Base-by-base conservation (phyloP, 2,888 invertebrate species). In the Cabera pusaria region DNA sequence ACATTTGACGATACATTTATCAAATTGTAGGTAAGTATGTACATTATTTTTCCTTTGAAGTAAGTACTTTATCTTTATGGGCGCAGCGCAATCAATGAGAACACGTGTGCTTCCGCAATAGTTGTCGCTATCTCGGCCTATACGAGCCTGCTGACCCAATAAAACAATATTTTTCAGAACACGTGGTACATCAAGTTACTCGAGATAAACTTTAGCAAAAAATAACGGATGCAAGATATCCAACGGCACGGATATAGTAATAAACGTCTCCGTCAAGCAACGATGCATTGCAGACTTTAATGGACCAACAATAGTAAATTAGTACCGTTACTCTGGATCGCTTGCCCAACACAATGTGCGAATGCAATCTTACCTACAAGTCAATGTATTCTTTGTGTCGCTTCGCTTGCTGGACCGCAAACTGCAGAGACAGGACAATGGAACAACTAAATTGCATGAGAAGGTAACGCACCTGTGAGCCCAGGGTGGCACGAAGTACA, bases 401-500 rank as follows among this genome's bases (percentile, higher is more conserved):
- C 18, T 24, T 25, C 6, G 21, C 9, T 24, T 22, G 14, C 14
- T 14, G 14, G 14, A 19, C 16, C 21, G 5, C 29, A n/a, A 10
- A 14, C 27, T 6, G 5, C 5, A 12, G 11, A 10, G 44, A 39
- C 41, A 47, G 17, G 27, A 47, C 52, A 49, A 52, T 42, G 31
- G 22, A 14, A 25, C 23, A 32, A 26, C 9, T 32, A 32, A 35
- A 37, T 43, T 17, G 17, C n/a, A 27, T 24, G 14, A 34, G 6
- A 16, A 25, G 25, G 27, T 34, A 41, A 44, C 39, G 22, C 82
- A 97, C 97, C 97, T 97, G 79, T 97, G 97, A 5, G 98, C 97
- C 91, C 96, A 97, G 1, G 98, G 97, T 21, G 97, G 97, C 45
- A 98, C 95, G 77, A 98, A 98, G 74, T 98, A 98, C 27, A 98